Evolutionary conservation across 2,888 invertebrate species (phyloP).

Genomic region (Cheiracanthium punctorium): DNA sequence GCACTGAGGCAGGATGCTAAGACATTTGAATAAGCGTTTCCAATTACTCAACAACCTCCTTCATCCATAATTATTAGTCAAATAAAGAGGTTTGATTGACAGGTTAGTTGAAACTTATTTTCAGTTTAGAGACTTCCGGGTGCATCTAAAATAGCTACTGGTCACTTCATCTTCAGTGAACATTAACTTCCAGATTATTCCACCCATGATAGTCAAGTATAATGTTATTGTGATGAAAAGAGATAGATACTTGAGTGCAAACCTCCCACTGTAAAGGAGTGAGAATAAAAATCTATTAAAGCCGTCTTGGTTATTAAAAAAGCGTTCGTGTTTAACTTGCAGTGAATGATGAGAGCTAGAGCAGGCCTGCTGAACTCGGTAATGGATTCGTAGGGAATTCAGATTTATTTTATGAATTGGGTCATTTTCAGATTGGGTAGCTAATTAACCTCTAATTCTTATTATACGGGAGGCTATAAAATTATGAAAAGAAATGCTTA

Average conservation of each 20-base stretch:
- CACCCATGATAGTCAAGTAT: background rate
- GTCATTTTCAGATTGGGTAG: background rate
- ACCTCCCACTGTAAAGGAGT: background rate
- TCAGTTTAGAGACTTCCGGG: background rate
- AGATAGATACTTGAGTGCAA: background rate
- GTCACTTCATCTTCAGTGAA: background rate
- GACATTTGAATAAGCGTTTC: too few species aligned
- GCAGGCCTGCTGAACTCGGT: background rate
- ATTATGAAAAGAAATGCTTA: background rate
- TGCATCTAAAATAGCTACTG: background rate
- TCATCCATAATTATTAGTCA: too few species aligned
- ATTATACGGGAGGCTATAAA: background rate
- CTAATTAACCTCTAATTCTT: background rate
- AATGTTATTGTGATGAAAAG: background rate
- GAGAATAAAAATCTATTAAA: background rate
- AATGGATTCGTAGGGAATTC: background rate
- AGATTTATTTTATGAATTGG: background rate
- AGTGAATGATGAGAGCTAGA: too few species aligned
- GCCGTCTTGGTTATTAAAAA: too few species aligned
- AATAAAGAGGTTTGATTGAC: too few species aligned
- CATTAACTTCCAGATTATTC: background rate
- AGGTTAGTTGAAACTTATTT: too few species aligned
- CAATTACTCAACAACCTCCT: too few species aligned
- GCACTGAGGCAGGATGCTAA: too few species aligned
- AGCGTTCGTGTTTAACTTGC: too few species aligned